phyloP scores from a whole-genome alignment of 2,797 vertebrate genomes.

The Leucoraja ocellata region DNA sequence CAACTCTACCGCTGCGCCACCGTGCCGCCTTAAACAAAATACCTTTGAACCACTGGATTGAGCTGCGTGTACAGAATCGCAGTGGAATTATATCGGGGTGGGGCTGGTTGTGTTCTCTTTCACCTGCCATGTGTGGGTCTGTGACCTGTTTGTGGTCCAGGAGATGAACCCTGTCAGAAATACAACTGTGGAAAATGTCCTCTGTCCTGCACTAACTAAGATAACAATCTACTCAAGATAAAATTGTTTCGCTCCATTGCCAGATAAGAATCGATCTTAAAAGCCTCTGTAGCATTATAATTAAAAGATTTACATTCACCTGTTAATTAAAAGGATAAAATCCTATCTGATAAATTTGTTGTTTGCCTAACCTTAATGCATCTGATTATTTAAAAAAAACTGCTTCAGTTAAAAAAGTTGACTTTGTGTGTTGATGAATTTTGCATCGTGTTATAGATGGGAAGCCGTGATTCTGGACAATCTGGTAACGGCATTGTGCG shows the following conservation, averaged over 20 bases:
- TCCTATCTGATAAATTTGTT: conserved; percentile 8
- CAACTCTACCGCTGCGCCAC: too few species aligned
- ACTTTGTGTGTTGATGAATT: conserved; percentile 47
- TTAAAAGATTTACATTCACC: conserved; percentile 32
- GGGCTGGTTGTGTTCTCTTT: not conserved
- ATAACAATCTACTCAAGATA: conserved; percentile 14
- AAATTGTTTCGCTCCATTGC: not conserved
- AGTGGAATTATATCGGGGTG: not conserved
- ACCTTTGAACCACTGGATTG: too few species aligned
- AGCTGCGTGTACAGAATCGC: too few species aligned
- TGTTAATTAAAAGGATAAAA: conserved; percentile 9
- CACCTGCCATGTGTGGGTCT: not conserved
- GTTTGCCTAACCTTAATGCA: not conserved
- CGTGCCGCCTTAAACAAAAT: too few species aligned
- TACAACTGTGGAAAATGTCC: not conserved
- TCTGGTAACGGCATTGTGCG: not conserved
- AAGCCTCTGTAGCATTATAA: conserved; percentile 25
- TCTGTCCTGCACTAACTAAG: not conserved
- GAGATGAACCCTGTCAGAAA: not conserved
- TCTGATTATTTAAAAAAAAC: conserved; percentile 41
- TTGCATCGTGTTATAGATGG: not conserved
- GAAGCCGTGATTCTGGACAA: not conserved
- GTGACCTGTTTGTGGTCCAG: not conserved
- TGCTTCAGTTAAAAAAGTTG: conserved; percentile 50
- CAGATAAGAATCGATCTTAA: conserved; percentile 31